A percentile compares a stretch with the other conserved stretches of the same genome.
phyloP scores from a whole-genome alignment of 2,888 invertebrate genomes.

The Coenonympha glycerion region DNA sequence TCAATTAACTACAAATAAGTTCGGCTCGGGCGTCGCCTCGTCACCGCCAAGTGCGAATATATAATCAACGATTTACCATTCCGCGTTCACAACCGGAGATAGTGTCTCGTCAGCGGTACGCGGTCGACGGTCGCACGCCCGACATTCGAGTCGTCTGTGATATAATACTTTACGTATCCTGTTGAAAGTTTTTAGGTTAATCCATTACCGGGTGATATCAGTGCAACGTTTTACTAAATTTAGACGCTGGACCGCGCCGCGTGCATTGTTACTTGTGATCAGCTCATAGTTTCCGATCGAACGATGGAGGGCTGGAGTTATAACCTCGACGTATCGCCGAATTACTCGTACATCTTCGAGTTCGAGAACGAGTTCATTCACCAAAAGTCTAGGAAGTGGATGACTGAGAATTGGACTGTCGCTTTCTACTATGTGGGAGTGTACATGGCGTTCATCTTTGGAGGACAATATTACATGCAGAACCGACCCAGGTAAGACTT shows the following conservation, averaged over 20 bases:
- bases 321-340: constrained; percentile 79
- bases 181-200: constrained; percentile 62
- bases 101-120: constrained; percentile 46
- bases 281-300: constrained; percentile 30
- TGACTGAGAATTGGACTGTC: constrained; percentile 96
- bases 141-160: constrained; percentile 67
- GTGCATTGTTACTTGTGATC: constrained; percentile 39
- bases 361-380: constrained; percentile 97
- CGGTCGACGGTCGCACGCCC: constrained; percentile 37
- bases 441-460: constrained; percentile 96
- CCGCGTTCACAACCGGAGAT: constrained; percentile 53
- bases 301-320: constrained; percentile 69
- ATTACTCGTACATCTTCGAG: constrained; percentile 95
- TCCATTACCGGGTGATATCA: constrained; percentile 62
- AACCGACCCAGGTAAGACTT: constrained; percentile 83
- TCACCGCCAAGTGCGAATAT: constrained; percentile 59
- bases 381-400: constrained; percentile 92
- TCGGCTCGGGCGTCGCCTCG: constrained; percentile 47
- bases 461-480: constrained; percentile 95
- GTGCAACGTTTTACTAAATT: constrained; percentile 44
- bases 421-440: constrained; percentile 91
- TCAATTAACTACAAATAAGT: constrained; percentile 30
- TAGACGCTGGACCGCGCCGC: constrained; percentile 37
- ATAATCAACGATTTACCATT: constrained; percentile 55
- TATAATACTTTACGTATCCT: constrained; percentile 59